These are phyloP conservation scores for Pachypeltis micranthus DNA, from an alignment of 1,140 invertebrate species.

Conservation along the genomic window DNA sequence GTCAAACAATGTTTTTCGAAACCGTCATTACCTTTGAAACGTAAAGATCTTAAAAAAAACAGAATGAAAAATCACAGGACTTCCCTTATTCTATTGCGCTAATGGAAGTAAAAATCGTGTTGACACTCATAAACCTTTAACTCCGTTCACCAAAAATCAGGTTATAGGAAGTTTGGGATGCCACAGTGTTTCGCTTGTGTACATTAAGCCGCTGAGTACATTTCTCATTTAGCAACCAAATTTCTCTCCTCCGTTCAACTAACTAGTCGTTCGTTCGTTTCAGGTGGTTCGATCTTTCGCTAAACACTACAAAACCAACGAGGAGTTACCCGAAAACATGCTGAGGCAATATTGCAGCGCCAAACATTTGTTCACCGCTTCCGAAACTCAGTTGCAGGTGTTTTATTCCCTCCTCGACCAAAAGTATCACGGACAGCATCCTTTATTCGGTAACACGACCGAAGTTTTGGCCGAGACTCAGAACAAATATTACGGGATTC, in stretches of 20 bases:
- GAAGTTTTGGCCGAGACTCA: slow-evolving; percentile 72
- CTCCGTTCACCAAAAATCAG: too few species aligned
- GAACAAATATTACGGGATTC: slow-evolving; percentile 69
- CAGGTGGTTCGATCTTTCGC: slow-evolving; percentile 78
- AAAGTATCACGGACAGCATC: slow-evolving; percentile 60
- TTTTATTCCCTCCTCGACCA: slow-evolving; percentile 86
- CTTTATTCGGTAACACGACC: slow-evolving; percentile 49
- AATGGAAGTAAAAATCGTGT: too few species aligned
- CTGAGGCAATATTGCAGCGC: slow-evolving; percentile 65
- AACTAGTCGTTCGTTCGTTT: slow-evolving; percentile 11
- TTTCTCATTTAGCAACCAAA: not conserved
- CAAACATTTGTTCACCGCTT: slow-evolving; percentile 75
- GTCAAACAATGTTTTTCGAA: too few species aligned
- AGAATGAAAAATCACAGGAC: too few species aligned
- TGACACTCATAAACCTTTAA: too few species aligned
- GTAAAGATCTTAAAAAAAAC: too few species aligned
- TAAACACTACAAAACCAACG: slow-evolving; percentile 78
- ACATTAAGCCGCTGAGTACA: too few species aligned
- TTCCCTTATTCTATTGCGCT: too few species aligned
- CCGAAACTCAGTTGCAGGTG: slow-evolving; percentile 83
- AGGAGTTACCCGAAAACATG: slow-evolving; percentile 66
- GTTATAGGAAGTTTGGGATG: too few species aligned
- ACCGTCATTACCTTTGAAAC: too few species aligned
- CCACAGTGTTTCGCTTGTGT: too few species aligned
- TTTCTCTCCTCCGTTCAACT: slow-evolving; percentile 9